Percentiles rank a stretch among this genome's conserved stretches.
Evolutionary conservation across 2,888 invertebrate genomes (phyloP).

Genomic region (Cheilosia vulpina): DNA sequence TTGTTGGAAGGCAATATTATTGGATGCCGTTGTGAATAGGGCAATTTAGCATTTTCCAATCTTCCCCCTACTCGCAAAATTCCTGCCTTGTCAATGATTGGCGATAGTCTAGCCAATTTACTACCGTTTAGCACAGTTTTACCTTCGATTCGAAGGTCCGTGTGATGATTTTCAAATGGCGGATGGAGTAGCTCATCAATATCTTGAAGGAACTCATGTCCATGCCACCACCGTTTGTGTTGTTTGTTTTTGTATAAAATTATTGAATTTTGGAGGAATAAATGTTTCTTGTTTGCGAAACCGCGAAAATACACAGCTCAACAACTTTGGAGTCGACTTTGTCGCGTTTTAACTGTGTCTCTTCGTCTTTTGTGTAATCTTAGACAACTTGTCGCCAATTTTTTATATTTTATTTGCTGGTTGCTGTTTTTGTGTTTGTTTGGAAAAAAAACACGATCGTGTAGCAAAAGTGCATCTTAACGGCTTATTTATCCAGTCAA

Average conservation of each 20-base stretch:
- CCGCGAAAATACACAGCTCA: too few species aligned
- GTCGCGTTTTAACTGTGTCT: constrained; percentile 26
- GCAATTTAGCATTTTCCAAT: constrained; percentile 15
- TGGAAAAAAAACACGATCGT: background rate
- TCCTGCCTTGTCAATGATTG: constrained; percentile 2
- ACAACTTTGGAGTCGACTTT: constrained; percentile 1
- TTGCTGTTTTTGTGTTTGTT: constrained; percentile 4
- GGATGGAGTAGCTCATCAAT: background rate
- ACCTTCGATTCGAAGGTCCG: background rate
- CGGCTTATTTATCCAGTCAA: too few species aligned
- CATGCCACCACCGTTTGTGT: too few species aligned
- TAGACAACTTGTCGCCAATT: constrained; percentile 63
- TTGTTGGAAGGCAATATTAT: constrained; percentile 3
- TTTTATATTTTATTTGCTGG: constrained; percentile 16
- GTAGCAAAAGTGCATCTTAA: constrained; percentile 1
- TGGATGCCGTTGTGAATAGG: constrained; percentile 7
- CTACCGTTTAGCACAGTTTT: background rate
- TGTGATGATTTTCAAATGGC: background rate
- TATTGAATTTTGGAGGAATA: too few species aligned
- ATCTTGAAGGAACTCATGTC: background rate
- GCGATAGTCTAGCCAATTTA: constrained; percentile 13
- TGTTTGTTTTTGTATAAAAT: too few species aligned
- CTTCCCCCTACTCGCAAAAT: constrained; percentile 10
- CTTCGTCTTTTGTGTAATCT: constrained; percentile 20
- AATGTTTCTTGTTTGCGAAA: too few species aligned